Evolutionary conservation across 2,888 invertebrate genomes (phyloP).

Genomic region (Dryadula phaetusa): DNA sequence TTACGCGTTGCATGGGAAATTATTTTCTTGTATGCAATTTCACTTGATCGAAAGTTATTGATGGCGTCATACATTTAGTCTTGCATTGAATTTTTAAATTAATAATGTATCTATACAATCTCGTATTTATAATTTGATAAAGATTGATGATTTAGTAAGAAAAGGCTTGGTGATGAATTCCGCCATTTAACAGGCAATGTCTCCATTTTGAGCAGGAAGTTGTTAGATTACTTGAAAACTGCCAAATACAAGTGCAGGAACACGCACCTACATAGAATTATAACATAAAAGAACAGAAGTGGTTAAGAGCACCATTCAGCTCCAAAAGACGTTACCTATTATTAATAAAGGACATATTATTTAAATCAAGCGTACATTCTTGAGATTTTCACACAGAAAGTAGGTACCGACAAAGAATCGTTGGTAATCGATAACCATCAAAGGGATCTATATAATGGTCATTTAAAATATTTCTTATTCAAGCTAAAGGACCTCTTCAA

Average conservation of each 20-base stretch:
- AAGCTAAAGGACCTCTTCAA: slow-evolving; percentile 39
- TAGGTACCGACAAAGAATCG: background rate
- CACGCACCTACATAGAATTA: too few relatives aligned
- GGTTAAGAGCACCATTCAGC: slow-evolving; percentile 2
- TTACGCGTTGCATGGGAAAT: slow-evolving; percentile 44
- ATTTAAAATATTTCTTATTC: slow-evolving; percentile 39
- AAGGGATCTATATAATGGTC: slow-evolving; percentile 39
- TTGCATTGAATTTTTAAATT: background rate
- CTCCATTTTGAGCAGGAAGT: too few relatives aligned
- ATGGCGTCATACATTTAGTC: slow-evolving; percentile 22
- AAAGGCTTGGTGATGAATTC: too few relatives aligned
- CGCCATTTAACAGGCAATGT: too few relatives aligned
- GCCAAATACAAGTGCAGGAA: too few relatives aligned
- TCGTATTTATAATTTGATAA: background rate
- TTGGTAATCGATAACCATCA: slow-evolving; percentile 45
- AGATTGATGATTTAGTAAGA: too few relatives aligned
- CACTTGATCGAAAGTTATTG: slow-evolving; percentile 55
- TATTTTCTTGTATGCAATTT: slow-evolving; percentile 50
- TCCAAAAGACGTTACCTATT: slow-evolving; percentile 20
- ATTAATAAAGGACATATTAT: slow-evolving; percentile 18
- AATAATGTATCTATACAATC: background rate
- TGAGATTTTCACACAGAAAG: slow-evolving; percentile 3
- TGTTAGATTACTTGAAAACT: too few relatives aligned
- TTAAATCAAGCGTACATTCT: slow-evolving; percentile 8
- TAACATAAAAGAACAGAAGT: slow-evolving; percentile 8